Evolutionary conservation across 1,140 invertebrate genomes (phyloP).

Genomic region (Trigoniulus corallinus): DNA sequence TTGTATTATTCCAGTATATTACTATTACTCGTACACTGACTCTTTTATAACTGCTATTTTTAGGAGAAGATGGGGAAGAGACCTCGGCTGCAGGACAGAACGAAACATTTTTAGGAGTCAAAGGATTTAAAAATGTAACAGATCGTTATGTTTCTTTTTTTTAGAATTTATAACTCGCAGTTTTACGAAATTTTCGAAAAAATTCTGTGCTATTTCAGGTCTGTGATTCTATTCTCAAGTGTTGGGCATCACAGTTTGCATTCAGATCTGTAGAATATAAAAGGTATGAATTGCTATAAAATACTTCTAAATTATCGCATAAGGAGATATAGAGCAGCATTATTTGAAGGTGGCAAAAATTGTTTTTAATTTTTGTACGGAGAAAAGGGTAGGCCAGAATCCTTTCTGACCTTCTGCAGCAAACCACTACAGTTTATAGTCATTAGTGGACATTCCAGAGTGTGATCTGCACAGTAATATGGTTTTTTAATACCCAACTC

Average conservation of each 20-base stretch:
- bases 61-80: conserved; percentile 51
- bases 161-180: neutral
- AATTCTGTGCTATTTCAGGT: conserved; percentile 29
- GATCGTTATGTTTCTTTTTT: neutral
- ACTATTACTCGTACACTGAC: no score
- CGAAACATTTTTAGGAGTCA: conserved; percentile 50
- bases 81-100: conserved; percentile 70
- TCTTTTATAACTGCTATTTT: neutral
- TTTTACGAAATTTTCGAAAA: neutral
- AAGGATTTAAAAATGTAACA: conserved; percentile 20
- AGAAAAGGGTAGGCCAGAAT: no score
- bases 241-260: conserved; percentile 63
- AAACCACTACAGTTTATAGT: no score
- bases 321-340: no score
- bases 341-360: neutral
- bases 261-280: conserved; percentile 55
- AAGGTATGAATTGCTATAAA: conserved; percentile 25
- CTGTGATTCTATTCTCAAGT: conserved; percentile 39
- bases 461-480: no score
- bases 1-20: neutral
- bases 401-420: no score
- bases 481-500: no score
- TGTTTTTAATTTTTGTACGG: neutral
- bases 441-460: no score
- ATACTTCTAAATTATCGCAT: no score